These are phyloP conservation scores for Gambusia affinis DNA, from an alignment of 2,113 vertebrate genomes.

Conservation along the genomic window DNA sequence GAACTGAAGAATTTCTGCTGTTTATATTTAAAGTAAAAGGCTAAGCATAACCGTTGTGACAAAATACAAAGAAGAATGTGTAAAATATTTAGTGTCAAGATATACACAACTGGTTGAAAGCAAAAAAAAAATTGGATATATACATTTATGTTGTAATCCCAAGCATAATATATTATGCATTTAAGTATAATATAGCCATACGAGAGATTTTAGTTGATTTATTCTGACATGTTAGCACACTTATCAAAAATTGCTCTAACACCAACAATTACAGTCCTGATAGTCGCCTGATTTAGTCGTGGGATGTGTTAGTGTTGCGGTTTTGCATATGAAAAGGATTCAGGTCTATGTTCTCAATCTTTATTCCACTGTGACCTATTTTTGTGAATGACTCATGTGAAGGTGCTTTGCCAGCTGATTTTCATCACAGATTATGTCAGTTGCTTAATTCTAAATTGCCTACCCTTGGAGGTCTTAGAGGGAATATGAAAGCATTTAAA, in stretches of 20 bases:
- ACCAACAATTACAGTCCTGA: not conserved
- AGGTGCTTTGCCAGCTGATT: slow-evolving; percentile 17
- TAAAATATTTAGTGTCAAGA: not conserved
- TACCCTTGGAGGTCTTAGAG: not conserved
- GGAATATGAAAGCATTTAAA: not conserved
- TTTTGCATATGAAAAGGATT: slow-evolving; percentile 1
- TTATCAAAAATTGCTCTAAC: slow-evolving; percentile 16
- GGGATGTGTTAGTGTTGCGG: not conserved
- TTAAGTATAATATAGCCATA: not conserved
- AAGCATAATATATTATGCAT: not conserved
- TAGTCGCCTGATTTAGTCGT: not conserved
- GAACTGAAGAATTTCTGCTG: too few relatives aligned
- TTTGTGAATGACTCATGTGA: slow-evolving; percentile 24
- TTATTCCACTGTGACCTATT: slow-evolving; percentile 7
- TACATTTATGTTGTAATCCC: not conserved
- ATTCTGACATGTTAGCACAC: not conserved
- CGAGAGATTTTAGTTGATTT: not conserved
- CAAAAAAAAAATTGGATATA: not conserved
- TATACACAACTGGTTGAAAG: not conserved
- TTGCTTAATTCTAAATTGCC: not conserved
- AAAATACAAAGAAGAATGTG: too few relatives aligned
- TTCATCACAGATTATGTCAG: slow-evolving; percentile 16
- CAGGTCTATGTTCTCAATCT: not conserved
- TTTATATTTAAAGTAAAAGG: too few relatives aligned
- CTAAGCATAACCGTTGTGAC: too few relatives aligned